Base-by-base conservation (phyloP, 1,140 invertebrate species). In the Zaprionus taronus region DNA sequence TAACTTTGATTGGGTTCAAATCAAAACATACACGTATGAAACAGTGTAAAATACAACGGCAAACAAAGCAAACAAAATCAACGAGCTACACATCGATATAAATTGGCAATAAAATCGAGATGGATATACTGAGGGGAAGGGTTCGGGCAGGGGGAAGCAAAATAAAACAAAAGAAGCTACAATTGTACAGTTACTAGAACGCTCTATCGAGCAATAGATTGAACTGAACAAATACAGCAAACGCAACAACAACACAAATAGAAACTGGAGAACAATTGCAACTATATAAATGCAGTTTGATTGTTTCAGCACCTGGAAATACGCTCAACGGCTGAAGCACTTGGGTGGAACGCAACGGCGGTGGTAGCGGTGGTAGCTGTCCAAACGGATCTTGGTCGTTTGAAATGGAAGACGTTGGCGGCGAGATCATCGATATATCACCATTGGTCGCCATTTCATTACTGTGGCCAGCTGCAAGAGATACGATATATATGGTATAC, bases 271-370 rank as follows among this genome's bases (percentile, higher is more conserved):
- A 34, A 34, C 31, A 34, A 34, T 34, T 34, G 22, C 62, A 73
- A 65, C 51, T 55, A 11, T 55, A 73, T 56, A 71, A 74, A 47
- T 22, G 9, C 14, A 49, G 17, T 36, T 34, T 6, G 62, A 17
- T 38, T 64, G n/a, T 41, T 41, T 63, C n/a, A 44, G 77, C 90
- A 93, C 92, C 92, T 93, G 92, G 92, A 93, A 93, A 93, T 80
- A 92, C 92, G 83, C 91, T 91, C 83, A 93, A 83, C 75, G 92
- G 91, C 90, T 93, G 91, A 74, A 93, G 83, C 81, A 93, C 91
- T 93, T 93, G 92, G 82, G 92, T 93, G 83, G 92, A 93, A 93
- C 92, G 92, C 92, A 93, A 79, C 81, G 92, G 92, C 86, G 92
- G 92, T 86, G 91, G 91, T 81, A 93, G 91, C 79, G 92, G 92